Percentiles rank a stretch among this genome's conserved stretches.
These are phyloP conservation scores for Gallinago solitaria DNA, from an alignment of 2,797 vertebrate genomes.

Conservation along the genomic window DNA sequence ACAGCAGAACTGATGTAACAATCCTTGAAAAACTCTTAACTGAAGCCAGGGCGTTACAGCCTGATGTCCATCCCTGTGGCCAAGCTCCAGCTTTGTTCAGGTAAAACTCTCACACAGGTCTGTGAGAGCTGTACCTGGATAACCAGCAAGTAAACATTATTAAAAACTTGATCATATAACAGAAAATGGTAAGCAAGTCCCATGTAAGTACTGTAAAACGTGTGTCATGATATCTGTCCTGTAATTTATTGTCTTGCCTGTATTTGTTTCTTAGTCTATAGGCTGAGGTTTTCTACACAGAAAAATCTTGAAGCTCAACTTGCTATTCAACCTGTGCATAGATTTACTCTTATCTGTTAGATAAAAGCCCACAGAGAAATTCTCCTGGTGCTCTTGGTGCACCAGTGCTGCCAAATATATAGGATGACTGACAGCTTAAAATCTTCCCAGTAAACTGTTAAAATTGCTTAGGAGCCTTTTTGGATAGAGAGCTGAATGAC, in stretches of 20 bases:
- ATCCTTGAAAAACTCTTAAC: background rate
- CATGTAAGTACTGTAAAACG: constrained; percentile 19
- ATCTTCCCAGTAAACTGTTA: background rate
- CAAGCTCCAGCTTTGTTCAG: constrained; percentile 43
- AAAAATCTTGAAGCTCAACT: background rate
- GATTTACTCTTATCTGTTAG: background rate
- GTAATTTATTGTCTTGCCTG: constrained; percentile 20
- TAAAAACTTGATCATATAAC: background rate
- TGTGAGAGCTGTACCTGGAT: background rate
- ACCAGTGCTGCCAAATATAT: background rate
- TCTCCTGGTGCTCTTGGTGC: background rate
- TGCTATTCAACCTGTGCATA: background rate
- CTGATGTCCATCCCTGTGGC: background rate
- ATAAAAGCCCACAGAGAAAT: background rate
- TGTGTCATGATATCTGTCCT: constrained; percentile 24
- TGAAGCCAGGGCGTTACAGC: background rate
- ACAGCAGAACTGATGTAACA: background rate
- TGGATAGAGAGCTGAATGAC: background rate
- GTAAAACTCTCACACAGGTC: background rate
- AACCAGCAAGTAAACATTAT: background rate
- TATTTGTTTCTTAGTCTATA: background rate
- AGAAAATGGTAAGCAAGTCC: constrained; percentile 37
- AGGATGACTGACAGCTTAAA: background rate
- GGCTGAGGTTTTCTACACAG: background rate
- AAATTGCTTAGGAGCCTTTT: background rate